Conservation (phyloP, 2,797 vertebrate species). For the Sebastes ruberrimus region DNA sequence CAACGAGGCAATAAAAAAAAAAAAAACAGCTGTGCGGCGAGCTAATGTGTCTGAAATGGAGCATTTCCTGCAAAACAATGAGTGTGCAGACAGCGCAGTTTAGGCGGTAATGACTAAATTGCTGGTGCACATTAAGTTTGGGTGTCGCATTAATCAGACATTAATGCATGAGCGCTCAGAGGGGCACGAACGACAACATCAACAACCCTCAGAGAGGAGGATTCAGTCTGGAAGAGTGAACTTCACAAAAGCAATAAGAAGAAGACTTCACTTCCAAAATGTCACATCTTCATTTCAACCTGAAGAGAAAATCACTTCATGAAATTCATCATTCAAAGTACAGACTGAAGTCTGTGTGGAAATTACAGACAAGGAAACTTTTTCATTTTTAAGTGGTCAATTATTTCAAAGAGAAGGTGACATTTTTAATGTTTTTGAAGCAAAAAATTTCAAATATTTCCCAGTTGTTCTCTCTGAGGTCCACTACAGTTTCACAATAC, state of each 20-base stretch:
- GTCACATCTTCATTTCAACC: not conserved
- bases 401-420: not conserved
- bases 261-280: not conserved
- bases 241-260: not conserved
- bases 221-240: not conserved
- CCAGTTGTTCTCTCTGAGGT: not conserved
- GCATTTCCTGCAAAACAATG: slow-evolving; percentile 43
- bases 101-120: slow-evolving; percentile 50
- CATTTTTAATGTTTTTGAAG: not conserved
- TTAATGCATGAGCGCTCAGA: slow-evolving; percentile 36
- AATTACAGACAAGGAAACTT: not conserved
- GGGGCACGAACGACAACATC: not conserved
- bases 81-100: slow-evolving; percentile 34
- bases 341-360: not conserved
- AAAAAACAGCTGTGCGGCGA: slow-evolving; percentile 31
- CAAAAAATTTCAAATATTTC: not conserved
- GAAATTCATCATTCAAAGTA: not conserved
- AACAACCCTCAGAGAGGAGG: not conserved
- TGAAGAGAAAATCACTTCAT: not conserved
- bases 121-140: slow-evolving; percentile 37
- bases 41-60: slow-evolving; percentile 64
- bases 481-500: not conserved
- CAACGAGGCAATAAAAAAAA: not conserved
- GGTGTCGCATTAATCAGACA: slow-evolving; percentile 54
- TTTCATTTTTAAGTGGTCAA: not conserved